Base-by-base conservation (phyloP, 2,888 invertebrate genomes). In the Ganaspis brasiliensis region DNA sequence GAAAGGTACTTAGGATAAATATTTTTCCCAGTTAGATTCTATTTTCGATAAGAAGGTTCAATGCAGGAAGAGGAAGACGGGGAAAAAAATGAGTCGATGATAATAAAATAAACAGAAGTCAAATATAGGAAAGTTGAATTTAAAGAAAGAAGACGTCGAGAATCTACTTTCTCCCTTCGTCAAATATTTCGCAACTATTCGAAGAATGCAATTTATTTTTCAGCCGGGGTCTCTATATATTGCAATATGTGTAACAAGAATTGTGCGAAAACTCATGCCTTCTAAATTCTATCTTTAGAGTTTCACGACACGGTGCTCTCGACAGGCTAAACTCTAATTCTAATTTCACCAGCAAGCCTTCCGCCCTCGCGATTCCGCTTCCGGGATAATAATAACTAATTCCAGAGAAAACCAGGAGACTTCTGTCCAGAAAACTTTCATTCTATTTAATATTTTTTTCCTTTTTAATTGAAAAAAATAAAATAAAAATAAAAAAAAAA, bases 311-410 rank as follows among this genome's bases (percentile, higher is more conserved):
- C 67, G 67, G 9, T 67, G 40, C 26, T 67, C 45, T 49, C 67
- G 45, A 16, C 67, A 67, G 67, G 45, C 67, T 67, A 67, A 67
- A 67, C 45, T 67, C 67, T 67, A 67, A 67, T 67, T 67, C 67
- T 67, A 67, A 67, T 67, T 67, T 67, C 67, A 67, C 67, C 24
- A 45, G 67, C 24, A 24, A 67, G 67, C 45, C 67, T 67, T 67
- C 67, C 67, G 67, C 67, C 67, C 67, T 67, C 67, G 67, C 67
- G 67, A 67, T 67, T 67, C 67, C 67, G 67, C 67, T 67, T 67
- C 67, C 67, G 67, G 67, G 67, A 67, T 67, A 67, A 67, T 67
- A 67, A 67, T 67, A 67, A 67, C 67, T n/a, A 67, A 67, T 67
- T 67, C 67, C 67, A 26, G 45, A 67, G 26, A 67, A 67, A 26